Base-by-base conservation (phyloP, 2,888 invertebrate genomes). In the Ceramica pisi region DNA sequence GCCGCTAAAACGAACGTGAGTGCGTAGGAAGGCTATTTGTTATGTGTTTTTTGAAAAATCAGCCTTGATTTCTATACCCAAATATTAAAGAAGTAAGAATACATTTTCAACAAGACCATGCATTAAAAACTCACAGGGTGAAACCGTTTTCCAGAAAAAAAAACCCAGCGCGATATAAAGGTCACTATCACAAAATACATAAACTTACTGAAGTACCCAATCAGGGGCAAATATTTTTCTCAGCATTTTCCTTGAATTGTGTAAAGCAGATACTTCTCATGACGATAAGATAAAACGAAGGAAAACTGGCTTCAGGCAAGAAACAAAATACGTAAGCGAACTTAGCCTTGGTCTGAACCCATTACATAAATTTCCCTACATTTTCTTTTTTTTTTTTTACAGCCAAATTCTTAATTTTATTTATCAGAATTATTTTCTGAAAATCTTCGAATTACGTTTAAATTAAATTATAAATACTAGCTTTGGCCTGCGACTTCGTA, bases 161-260 rank as follows among this genome's bases (percentile, higher is more conserved):
- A 70, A 35, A 21, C 6, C 12, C 19, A 14, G 23, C 2, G 2
- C 6, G 50, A 48, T 21, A 55, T n/a, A 16, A 46, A 62, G n/a
- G 19, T 31, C 9, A 46, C 12, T 14, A 60, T 41, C 38, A 41
- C n/a, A 55, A 60, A 26, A 21, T 21, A 26, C 31, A 63, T 63
- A 63, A 60, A 35, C 23, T 46, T 19, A 12, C n/a, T 38, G 4
- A 50, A 50, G 19, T 21, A 68, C n/a, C 46, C 48, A 14, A 74
- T 74, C 56, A 51, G 23, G 57, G 61, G 12, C 55, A 38, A 56
- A 65, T 51, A 60, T 46, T 38, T 46, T 16, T 23, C 16, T 19
- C 21, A 21, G 41, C 6, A 48, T 59, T 75, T 63, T 77, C 48
- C 53, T 59, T 46, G 21, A 59, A 71, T n/a, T 78, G 21, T 31